Conservation (phyloP, 2,797 vertebrate species). For the Cheirogaleus major region DNA sequence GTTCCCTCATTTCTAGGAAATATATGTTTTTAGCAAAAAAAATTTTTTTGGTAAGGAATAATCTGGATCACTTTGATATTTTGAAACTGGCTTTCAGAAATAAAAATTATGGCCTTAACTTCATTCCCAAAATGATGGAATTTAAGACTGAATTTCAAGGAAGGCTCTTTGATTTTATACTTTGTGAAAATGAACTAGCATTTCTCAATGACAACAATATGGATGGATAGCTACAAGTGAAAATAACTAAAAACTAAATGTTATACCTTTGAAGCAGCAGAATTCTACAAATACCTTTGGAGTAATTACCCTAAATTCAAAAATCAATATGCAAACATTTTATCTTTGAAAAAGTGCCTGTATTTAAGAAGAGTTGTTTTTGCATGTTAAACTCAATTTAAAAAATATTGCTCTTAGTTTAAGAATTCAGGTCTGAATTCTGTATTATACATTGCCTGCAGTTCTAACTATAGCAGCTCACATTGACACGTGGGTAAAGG, state of each 20-base stretch:
- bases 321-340: neutral
- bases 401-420: neutral
- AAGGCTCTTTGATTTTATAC: neutral
- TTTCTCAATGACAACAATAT: neutral
- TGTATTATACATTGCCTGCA: neutral
- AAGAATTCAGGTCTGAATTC: neutral
- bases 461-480: neutral
- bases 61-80: neutral
- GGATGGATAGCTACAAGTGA: neutral
- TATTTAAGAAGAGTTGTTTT: conserved; percentile 31
- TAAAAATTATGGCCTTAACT: conserved; percentile 30
- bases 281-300: neutral
- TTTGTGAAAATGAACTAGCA: neutral
- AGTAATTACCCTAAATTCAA: neutral
- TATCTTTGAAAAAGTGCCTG: conserved; percentile 26
- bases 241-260: conserved; percentile 10
- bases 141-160: conserved; percentile 48
- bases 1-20: conserved; percentile 9
- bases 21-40: neutral
- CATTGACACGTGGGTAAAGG: neutral
- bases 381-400: neutral
- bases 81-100: conserved; percentile 35
- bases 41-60: neutral
- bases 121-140: conserved; percentile 5
- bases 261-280: neutral